A percentile compares a stretch with the other conserved stretches of the same genome.
These are phyloP conservation scores for Phalacrocorax pelagicus DNA, from an alignment of 2,113 vertebrate species.

Conservation along the genomic window DNA sequence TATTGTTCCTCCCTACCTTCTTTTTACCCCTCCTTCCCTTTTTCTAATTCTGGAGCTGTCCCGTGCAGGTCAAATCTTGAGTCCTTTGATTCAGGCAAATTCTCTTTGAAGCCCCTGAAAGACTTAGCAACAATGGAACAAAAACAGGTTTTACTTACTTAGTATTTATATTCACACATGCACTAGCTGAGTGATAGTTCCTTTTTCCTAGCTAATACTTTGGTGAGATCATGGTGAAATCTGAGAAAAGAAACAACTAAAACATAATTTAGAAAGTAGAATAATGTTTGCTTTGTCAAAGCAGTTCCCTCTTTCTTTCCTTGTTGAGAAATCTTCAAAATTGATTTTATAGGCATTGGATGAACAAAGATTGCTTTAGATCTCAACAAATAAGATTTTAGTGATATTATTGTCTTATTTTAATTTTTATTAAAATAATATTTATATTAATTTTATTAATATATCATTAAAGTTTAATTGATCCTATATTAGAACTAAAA, in stretches of 20 bases:
- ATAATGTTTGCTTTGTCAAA: background rate
- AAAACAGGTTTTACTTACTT: background rate
- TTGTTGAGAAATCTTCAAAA: background rate
- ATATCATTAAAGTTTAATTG: no score
- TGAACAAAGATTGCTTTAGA: background rate
- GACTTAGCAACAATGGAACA: background rate
- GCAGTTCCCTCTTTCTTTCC: background rate
- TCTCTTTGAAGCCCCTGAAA: background rate
- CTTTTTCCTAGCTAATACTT: background rate
- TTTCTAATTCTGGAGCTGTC: background rate
- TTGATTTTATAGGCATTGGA: background rate
- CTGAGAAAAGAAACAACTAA: background rate
- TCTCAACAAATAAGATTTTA: background rate
- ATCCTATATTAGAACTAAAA: no score
- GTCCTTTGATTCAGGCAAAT: background rate
- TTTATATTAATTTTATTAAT: no score
- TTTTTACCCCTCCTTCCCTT: background rate
- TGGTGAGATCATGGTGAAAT: background rate
- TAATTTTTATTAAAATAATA: no score
- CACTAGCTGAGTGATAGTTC: background rate
- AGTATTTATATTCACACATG: background rate
- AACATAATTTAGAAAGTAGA: background rate
- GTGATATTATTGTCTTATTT: background rate
- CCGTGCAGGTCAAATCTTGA: accelerated
- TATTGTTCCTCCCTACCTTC: background rate